Base-by-base conservation (phyloP, 2,888 invertebrate genomes). In the Euphydryas editha region DNA sequence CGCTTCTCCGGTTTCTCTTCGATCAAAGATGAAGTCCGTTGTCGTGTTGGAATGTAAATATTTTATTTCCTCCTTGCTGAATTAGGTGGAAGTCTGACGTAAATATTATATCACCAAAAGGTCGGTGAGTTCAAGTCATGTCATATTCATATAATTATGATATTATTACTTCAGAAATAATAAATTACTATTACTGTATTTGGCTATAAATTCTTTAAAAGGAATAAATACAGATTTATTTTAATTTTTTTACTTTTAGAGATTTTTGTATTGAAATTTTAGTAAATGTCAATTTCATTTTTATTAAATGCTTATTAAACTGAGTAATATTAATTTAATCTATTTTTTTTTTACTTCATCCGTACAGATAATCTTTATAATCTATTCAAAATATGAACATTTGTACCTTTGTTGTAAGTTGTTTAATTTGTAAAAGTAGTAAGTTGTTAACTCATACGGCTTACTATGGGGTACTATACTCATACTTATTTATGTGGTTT, bases 91-190 rank as follows among this genome's bases (percentile, higher is more conserved):
- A 15, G 15, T 24, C 49, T 20, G 42, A n/a, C n/a, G 21, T 51
- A 24, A 51, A 51, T 51, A 51, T 51, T 51, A 51, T 21, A 51
- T n/a, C 15, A 51, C 49, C 7, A 15, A 51, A 51, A 51, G 49
- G 49, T 24, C 47, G 20, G 20, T 20, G 47, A 46, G 46, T 20
- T 47, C 47, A 47, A 47, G 20, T 20, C 47, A 10, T 47, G 47
- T 47, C 47, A 20, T 47, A 18, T 47, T 18, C 20, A 47, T 21
- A 20, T 47, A 18, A 47, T 47, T 20, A 20, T 13, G 20, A 20
- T 47, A 47, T 47, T 13, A 47, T 47, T 47, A 47, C 46, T 46
- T 17, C 10, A 17, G 46, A 10, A 46, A 46, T 46, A 46, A 46
- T n/a, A 17, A 47, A 47, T 47, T 47, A 18, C 47, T 47, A 47